These are phyloP conservation scores for Macrocentrus cingulum DNA, from an alignment of 1,140 invertebrate genomes.

Conservation along the genomic window DNA sequence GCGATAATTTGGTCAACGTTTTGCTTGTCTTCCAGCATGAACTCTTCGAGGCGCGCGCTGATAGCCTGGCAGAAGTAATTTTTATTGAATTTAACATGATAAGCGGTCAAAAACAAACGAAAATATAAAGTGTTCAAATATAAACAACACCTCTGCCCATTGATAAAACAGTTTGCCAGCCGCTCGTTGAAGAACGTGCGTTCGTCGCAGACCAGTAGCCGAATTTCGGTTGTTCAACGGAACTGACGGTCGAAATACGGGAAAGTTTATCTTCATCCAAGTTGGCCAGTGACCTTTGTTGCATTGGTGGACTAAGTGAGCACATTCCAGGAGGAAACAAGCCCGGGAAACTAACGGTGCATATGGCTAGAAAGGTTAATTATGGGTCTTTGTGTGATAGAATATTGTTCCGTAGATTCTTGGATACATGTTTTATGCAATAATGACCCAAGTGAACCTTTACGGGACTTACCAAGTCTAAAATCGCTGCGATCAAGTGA, in stretches of 20 bases:
- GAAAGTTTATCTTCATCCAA: conserved; percentile 89
- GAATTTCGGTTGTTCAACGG: conserved; percentile 59
- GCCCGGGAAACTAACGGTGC: conserved; percentile 91
- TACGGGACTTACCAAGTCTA: conserved; percentile 80
- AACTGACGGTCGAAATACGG: conserved; percentile 76
- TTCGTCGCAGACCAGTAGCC: conserved; percentile 67
- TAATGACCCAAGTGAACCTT: too few relatives aligned
- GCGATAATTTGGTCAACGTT: conserved; percentile 69
- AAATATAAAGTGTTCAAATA: too few relatives aligned
- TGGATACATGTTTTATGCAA: too few relatives aligned
- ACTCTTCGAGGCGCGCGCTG: conserved; percentile 83
- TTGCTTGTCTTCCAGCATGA: conserved; percentile 74
- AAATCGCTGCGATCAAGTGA: conserved; percentile 88
- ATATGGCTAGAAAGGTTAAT: conserved; percentile 71
- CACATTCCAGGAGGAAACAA: conserved; percentile 89
- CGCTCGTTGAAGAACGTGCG: conserved; percentile 82
- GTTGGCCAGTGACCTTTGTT: conserved; percentile 97
- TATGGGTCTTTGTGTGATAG: background rate
- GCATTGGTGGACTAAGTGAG: conserved; percentile 94
- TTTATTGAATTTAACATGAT: background rate
- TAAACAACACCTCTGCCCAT: conserved; percentile 94
- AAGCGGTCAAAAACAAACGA: too few relatives aligned
- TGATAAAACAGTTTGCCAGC: conserved; percentile 97
- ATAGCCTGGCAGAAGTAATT: conserved; percentile 65
- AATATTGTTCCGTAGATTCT: background rate